These are phyloP conservation scores for Horisme vitalbata DNA, from an alignment of 2,888 invertebrate genomes.

Conservation along the genomic window DNA sequence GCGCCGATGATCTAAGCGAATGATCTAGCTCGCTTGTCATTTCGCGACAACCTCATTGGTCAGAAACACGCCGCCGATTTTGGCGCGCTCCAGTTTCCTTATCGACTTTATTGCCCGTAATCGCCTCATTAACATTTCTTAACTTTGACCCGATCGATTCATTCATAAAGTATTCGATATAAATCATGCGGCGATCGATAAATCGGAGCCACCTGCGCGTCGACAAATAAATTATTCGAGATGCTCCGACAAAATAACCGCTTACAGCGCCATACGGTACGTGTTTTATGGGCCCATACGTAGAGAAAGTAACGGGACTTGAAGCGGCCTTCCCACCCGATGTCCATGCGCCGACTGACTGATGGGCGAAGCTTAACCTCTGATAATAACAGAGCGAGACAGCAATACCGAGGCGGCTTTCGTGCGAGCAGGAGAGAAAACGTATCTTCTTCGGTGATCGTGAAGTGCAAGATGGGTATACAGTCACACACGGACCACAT, in stretches of 20 bases:
- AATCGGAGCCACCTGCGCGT: conserved; percentile 55
- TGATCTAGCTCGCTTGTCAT: conserved; percentile 79
- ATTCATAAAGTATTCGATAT: conserved; percentile 39
- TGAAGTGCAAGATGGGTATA: conserved; percentile 80
- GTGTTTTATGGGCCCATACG: conserved; percentile 63
- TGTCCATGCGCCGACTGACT: conserved; percentile 76
- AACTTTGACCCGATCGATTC: conserved; percentile 57
- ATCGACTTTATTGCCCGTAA: conserved; percentile 41
- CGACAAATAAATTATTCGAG: conserved; percentile 60
- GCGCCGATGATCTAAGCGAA: conserved; percentile 75
- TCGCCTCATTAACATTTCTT: conserved; percentile 50
- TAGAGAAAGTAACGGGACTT: conserved; percentile 71
- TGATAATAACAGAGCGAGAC: conserved; percentile 78
- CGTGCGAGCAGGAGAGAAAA: conserved; percentile 56
- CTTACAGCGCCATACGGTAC: conserved; percentile 57
- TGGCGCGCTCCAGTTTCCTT: conserved; percentile 52
- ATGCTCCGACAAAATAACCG: conserved; percentile 58
- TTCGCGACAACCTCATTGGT: conserved; percentile 76
- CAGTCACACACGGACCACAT: conserved; percentile 81
- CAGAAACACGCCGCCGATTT: conserved; percentile 60
- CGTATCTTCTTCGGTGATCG: conserved; percentile 81
- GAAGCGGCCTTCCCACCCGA: conserved; percentile 71
- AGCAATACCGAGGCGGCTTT: conserved; percentile 38
- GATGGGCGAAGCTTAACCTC: conserved; percentile 79
- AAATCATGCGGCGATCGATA: conserved; percentile 42